Evolutionary conservation across 2,888 invertebrate genomes (phyloP), one percentile per base, ranked within the genome.

Genomic region (Philereme transversata): DNA sequence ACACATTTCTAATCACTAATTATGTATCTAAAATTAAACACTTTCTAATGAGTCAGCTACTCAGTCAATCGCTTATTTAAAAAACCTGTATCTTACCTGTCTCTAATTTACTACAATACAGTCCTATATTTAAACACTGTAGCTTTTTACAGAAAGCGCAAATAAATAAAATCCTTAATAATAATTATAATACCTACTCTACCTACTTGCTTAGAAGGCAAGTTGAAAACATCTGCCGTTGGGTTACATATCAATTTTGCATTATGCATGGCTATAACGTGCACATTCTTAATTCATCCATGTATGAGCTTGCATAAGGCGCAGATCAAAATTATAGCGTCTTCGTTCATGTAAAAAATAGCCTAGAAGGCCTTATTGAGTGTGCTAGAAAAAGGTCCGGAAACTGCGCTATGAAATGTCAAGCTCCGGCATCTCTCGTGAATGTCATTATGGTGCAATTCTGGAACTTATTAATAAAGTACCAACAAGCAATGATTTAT

Each of bases 71-170:
- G 6, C 40, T 5, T 40, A 41, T 9, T 44, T 44, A 11, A 11
- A 5, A 11, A 44, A 52, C 11, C 8, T 57, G 0, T 33, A 10
- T 5, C 52, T 56, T 57, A 58, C 51, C 51, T 62, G 57, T 40
- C 22, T 38, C 45, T 43, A 51, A 47, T n/a, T 35, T 36, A 47
- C 40, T 35, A 48, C 34, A 3, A 35, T 41, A 41, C 41, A 43
- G 1, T 11, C 8, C 34, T 9, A 50, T 49, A 50, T 34, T 22
- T 36, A 8, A 34, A 57, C 6, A 43, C 3, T 11, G 11, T 36
- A 47, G 57, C 51, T 33, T 36, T 64, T 60, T 60, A 68, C 68
- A 63, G 48, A 49, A 65, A 66, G 64, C 62, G 53, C 56, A 63
- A 60, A 49, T 45, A 49, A 62, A 62, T n/a, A 45, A 52, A 41